Conservation (phyloP, 2,888 invertebrate genomes). For the Blastobasis adustella region DNA sequence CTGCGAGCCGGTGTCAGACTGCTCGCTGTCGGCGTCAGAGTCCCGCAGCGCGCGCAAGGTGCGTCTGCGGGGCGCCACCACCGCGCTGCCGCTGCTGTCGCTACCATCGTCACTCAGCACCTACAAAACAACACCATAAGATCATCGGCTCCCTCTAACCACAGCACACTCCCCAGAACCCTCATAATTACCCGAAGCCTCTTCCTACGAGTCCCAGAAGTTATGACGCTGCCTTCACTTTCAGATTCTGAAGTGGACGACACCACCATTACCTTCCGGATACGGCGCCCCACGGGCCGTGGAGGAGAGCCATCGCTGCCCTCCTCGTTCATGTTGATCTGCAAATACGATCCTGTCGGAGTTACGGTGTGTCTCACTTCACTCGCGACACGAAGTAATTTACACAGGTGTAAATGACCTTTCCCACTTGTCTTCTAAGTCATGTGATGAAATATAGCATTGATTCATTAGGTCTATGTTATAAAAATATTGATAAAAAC, state of each 20-base stretch:
- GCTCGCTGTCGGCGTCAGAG: constrained; percentile 53
- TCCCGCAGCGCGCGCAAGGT: constrained; percentile 46
- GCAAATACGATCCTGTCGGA: constrained; percentile 28
- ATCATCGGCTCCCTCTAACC: constrained; percentile 1
- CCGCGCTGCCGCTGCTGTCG: constrained; percentile 57
- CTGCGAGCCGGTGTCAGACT: constrained; percentile 43
- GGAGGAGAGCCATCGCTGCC: constrained; percentile 50
- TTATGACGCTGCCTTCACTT: constrained; percentile 58
- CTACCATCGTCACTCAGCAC: constrained; percentile 65
- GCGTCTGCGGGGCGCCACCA: constrained; percentile 44
- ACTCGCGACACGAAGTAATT: constrained; percentile 57
- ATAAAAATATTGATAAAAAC: constrained; percentile 29
- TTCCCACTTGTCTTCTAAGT: constrained; percentile 32
- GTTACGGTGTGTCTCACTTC: constrained; percentile 24
- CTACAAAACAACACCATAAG: constrained; percentile 52
- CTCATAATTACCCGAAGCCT: constrained; percentile 49
- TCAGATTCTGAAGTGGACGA: constrained; percentile 58
- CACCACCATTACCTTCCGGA: constrained; percentile 47
- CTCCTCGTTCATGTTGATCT: constrained; percentile 56
- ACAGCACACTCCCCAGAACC: constrained; percentile 3
- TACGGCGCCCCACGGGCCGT: constrained; percentile 45
- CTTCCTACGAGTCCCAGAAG: constrained; percentile 54
- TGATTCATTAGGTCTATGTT: constrained; percentile 41
- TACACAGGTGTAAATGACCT: constrained; percentile 66
- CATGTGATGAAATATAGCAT: constrained; percentile 29